These are phyloP conservation scores for Mycetomoellerius zeteki DNA, from an alignment of 1,140 invertebrate genomes.

Conservation along the genomic window DNA sequence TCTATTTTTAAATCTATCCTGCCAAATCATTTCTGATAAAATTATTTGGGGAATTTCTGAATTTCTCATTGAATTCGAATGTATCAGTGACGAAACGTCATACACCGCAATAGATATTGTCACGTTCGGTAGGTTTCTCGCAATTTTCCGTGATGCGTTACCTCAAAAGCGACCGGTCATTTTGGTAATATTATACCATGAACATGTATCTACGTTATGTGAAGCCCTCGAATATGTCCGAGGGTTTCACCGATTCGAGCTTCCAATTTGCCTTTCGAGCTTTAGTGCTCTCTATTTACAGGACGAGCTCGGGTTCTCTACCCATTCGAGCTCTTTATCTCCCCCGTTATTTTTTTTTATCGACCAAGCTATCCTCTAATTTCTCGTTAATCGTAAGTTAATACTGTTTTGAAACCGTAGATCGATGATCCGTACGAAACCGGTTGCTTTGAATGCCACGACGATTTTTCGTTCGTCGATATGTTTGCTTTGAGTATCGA, in stretches of 20 bases:
- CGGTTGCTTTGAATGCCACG: neutral
- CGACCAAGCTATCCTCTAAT: constrained; percentile 34
- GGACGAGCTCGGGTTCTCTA: constrained; percentile 4
- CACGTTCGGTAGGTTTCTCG: neutral
- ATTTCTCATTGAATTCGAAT: neutral
- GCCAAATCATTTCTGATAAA: too few species aligned
- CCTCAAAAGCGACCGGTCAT: constrained; percentile 22
- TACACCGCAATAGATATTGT: neutral
- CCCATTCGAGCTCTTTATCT: constrained; percentile 30
- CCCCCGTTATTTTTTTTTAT: neutral
- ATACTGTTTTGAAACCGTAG: constrained; percentile 53
- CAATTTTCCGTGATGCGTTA: constrained; percentile 11
- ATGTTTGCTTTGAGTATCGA: constrained; percentile 15
- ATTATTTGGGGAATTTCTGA: neutral
- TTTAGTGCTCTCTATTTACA: constrained; percentile 24
- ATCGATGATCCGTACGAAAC: constrained; percentile 2
- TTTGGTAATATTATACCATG: constrained; percentile 37
- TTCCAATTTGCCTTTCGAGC: constrained; percentile 30
- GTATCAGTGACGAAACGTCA: neutral
- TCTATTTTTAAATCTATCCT: neutral
- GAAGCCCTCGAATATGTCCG: constrained; percentile 8
- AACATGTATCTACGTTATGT: constrained; percentile 3
- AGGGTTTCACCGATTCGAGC: neutral
- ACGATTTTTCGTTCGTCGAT: constrained; percentile 24
- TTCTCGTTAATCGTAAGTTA: constrained; percentile 43